A percentile compares a stretch with the other conserved stretches of the same genome.
phyloP scores from a whole-genome alignment of 2,797 vertebrate genomes.

The Ibycter americanus region DNA sequence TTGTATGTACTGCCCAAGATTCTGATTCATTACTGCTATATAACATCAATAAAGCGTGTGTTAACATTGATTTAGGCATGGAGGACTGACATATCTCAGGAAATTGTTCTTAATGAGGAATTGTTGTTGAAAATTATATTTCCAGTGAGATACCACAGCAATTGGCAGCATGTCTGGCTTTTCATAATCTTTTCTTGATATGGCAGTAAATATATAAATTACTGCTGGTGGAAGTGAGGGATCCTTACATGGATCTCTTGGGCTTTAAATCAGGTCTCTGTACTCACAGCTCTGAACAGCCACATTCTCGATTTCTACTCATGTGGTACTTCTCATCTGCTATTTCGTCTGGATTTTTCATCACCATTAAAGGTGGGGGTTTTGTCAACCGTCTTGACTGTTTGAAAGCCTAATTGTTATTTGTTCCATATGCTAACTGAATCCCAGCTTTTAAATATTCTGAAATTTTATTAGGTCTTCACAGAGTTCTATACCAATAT shows the following conservation, averaged over 20 bases:
- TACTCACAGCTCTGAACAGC: background rate
- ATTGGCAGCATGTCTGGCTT: background rate
- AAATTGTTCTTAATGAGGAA: background rate
- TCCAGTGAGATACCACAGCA: background rate
- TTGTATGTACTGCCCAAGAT: background rate
- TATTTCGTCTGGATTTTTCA: background rate
- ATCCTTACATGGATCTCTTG: background rate
- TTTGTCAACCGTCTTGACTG: background rate
- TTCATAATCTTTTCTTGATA: background rate
- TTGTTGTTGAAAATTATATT: background rate
- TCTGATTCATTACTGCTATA: constrained; percentile 7
- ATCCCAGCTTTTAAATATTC: background rate
- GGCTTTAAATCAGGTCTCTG: background rate
- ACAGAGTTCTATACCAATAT: background rate
- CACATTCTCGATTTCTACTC: background rate
- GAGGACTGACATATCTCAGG: background rate
- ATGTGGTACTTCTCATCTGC: background rate
- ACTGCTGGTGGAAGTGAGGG: background rate
- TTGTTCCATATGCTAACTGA: background rate
- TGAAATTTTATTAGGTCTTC: background rate
- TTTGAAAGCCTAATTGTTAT: background rate
- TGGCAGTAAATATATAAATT: background rate
- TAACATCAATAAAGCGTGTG: background rate
- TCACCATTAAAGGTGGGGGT: background rate
- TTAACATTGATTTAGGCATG: constrained; percentile 10